Conservation (phyloP, 1,140 invertebrate genomes). For the Rhysida immarginata region DNA sequence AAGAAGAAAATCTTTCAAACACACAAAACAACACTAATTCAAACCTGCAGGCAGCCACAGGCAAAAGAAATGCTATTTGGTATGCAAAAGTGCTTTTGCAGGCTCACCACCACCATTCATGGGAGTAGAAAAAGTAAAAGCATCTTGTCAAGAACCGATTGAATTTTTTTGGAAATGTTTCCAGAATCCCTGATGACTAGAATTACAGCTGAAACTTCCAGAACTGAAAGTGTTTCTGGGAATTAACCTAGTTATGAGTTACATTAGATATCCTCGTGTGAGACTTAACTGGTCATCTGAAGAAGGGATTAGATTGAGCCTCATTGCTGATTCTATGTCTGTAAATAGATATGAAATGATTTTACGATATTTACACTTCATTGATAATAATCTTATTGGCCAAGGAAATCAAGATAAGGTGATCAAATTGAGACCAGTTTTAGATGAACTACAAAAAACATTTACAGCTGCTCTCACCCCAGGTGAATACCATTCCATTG, state of each 20-base stretch:
- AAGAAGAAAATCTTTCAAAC: not conserved
- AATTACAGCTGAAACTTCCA: not conserved
- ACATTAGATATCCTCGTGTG: not conserved
- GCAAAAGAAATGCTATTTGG: not conserved
- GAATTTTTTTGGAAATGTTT: not conserved
- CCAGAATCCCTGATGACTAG: not conserved
- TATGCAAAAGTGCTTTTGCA: not conserved
- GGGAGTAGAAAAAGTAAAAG: not conserved
- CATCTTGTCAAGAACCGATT: not conserved
- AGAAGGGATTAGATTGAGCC: not conserved
- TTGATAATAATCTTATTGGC: not conserved
- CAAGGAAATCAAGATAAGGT: not conserved
- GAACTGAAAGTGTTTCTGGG: not conserved
- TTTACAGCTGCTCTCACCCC: not conserved
- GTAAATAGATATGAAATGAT: not conserved
- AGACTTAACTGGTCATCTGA: not conserved
- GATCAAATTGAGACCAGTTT: not conserved
- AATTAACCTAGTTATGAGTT: not conserved
- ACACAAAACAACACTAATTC: too few relatives aligned
- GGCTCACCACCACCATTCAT: not conserved
- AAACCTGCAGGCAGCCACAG: too few relatives aligned
- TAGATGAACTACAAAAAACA: not conserved
- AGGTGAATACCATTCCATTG: conserved; percentile 13
- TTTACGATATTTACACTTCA: not conserved
- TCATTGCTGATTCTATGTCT: not conserved